Evolutionary conservation across 2,888 invertebrate genomes (phyloP).

Genomic region (Nasonovia ribisnigri): DNA sequence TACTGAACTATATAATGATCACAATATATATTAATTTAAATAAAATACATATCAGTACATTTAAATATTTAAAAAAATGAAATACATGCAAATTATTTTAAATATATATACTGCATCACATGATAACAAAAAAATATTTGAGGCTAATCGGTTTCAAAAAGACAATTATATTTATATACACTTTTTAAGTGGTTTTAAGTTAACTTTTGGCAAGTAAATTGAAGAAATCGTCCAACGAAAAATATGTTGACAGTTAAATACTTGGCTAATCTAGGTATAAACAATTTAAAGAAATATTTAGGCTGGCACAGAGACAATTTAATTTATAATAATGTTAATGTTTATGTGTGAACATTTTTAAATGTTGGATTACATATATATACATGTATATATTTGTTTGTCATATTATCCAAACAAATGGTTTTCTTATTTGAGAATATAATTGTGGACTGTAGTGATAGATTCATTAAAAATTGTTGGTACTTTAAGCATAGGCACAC

Average conservation of each 20-base stretch:
- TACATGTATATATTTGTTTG: neutral
- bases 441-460: neutral
- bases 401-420: neutral
- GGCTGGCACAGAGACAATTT: conserved; percentile 36
- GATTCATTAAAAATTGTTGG: neutral
- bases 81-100: neutral
- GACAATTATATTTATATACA: conserved; percentile 14
- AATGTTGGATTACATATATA: neutral
- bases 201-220: conserved; percentile 20
- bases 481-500: too few species aligned
- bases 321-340: conserved; percentile 27
- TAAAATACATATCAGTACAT: neutral
- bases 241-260: conserved; percentile 1
- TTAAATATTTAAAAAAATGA: neutral
- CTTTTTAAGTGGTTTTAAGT: neutral
- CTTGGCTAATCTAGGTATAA: neutral
- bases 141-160: neutral
- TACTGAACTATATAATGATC: neutral
- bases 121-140: neutral
- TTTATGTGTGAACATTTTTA: neutral
- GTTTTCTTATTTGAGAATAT: neutral
- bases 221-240: neutral
- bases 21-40: neutral
- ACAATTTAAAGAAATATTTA: neutral
- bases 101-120: neutral